A percentile compares a stretch with the other conserved stretches of the same genome.
Conservation (phyloP, 2,888 invertebrate species). For the Tiliacea aurago region DNA sequence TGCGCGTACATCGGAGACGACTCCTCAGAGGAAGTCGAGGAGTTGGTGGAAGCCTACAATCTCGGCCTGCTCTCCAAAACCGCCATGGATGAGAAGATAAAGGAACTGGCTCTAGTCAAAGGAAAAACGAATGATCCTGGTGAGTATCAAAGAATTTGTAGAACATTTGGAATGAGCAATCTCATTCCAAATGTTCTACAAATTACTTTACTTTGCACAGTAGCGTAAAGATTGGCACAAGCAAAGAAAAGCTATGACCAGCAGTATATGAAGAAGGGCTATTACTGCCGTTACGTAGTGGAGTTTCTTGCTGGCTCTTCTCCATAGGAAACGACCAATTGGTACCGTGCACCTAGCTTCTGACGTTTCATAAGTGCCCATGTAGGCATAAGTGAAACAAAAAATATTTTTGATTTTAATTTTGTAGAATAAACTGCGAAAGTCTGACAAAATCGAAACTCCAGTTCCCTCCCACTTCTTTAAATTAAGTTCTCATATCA, state of each 20-base stretch:
- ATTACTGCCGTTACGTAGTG: too few relatives aligned
- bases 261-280: not conserved
- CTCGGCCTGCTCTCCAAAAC: slow-evolving; percentile 80
- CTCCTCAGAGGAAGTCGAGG: slow-evolving; percentile 94
- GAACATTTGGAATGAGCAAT: not conserved
- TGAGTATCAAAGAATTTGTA: slow-evolving; percentile 61
- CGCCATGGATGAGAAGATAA: slow-evolving; percentile 78
- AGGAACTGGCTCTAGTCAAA: slow-evolving; percentile 81
- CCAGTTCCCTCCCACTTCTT: too few relatives aligned
- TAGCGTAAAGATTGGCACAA: not conserved
- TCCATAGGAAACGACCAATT: too few relatives aligned
- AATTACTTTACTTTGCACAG: not conserved
- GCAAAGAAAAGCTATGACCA: not conserved
- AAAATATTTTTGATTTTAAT: too few relatives aligned
- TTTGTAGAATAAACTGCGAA: too few relatives aligned
- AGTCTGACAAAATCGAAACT: not conserved
- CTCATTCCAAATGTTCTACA: too few relatives aligned
- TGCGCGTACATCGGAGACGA: slow-evolving; percentile 96
- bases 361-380: too few relatives aligned
- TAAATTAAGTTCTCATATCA: not conserved
- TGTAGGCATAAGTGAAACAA: too few relatives aligned
- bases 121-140: slow-evolving; percentile 91
- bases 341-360: too few relatives aligned
- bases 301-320: too few relatives aligned
- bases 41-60: slow-evolving; percentile 88